Conservation (phyloP, 2,113 vertebrate genomes). For the Plestiodon gilberti region DNA sequence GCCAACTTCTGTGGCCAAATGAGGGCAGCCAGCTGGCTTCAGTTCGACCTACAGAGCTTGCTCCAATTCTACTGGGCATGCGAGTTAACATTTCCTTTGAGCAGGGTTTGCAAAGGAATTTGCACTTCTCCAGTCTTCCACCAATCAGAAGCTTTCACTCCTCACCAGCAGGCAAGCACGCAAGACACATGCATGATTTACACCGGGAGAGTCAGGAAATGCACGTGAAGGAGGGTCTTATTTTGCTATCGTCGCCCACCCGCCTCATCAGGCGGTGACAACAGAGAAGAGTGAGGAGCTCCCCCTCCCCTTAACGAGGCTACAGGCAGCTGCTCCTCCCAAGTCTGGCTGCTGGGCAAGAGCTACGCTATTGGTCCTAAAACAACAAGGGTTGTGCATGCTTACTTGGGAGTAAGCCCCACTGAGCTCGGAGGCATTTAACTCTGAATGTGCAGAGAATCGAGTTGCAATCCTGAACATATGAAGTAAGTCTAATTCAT, state of each 20-base stretch:
- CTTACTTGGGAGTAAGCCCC: too few species aligned
- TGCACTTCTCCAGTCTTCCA: too few species aligned
- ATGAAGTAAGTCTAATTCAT: too few species aligned
- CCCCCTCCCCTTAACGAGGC: too few species aligned
- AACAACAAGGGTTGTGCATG: too few species aligned
- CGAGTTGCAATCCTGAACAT: not conserved
- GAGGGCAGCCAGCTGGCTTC: not conserved
- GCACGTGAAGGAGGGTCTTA: not conserved
- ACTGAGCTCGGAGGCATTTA: not conserved
- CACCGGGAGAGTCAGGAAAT: not conserved
- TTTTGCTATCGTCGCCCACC: not conserved
- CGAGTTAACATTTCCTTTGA: not conserved
- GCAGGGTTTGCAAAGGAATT: too few species aligned
- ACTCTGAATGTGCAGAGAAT: not conserved
- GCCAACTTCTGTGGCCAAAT: not conserved
- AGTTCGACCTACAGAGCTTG: not conserved
- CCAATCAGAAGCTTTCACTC: not conserved
- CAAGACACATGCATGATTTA: not conserved
- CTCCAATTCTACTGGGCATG: not conserved
- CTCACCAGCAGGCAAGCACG: not conserved
- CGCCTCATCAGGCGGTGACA: not conserved
- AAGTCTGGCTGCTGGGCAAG: not conserved
- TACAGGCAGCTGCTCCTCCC: too few species aligned
- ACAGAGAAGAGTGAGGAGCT: too few species aligned
- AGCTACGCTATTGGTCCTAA: not conserved